Evolutionary conservation across 2,888 invertebrate genomes (phyloP), one percentile per base, ranked within the genome.

Genomic region (Maniola hyperantus): DNA sequence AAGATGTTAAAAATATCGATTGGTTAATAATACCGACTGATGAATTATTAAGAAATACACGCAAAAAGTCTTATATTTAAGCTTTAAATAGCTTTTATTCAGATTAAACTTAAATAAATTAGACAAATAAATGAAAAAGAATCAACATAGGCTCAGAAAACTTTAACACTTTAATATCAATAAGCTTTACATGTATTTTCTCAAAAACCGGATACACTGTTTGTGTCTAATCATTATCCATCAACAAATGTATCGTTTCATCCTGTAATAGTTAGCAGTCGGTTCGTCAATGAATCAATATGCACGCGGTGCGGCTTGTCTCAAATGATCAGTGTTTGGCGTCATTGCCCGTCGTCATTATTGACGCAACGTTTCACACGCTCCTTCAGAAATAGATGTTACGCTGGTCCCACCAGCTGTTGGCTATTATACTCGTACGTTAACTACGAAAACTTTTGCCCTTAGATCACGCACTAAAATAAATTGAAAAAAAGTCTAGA

Each of bases 371-470:
- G 7, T 71, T 68, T 63, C 67, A 68, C 62, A 71, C 66, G 53
- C 61, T 58, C 53, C 57, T 44, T 20, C 39, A 72, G 71, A 74
- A 70, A 72, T 72, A 74, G 70, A 72, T 6, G 20, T 57, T 42
- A 54, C 57, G 57, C 20, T 11, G 6, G 1, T 39, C 5, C 18
- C 7, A 6, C 57, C 15, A 42, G 7, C 18, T 6, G 57, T 57
- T 57, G 5, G 55, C 36, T 55, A 10, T 36, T 15, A 39, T 15
- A n/a, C n/a, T n/a, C n/a, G n/a, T n/a, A 55, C 39, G 55, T 55
- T 34, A 39, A 36, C 18, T 15, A 55, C 55, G 15, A 36, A 55
- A 18, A n/a, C 54, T 55, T 55, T 39, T 55, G 13, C 7, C 39
- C 39, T 55, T 42, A 42, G 20, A 57, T 42, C 57, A 42, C 42